Base-by-base conservation (phyloP, 2,797 vertebrate genomes). In the Ispidina picta region DNA sequence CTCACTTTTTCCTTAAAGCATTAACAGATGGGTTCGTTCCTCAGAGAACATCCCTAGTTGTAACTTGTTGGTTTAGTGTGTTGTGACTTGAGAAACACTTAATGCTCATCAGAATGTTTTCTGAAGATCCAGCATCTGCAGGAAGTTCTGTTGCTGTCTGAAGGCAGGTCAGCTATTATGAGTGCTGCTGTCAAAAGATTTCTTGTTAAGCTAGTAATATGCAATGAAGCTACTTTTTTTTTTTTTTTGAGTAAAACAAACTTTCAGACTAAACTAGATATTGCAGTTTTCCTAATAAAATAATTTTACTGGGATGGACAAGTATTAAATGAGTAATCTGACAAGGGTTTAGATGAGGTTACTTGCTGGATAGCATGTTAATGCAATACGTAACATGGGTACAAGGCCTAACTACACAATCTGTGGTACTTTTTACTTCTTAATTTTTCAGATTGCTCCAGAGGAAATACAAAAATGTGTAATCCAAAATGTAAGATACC, bases 21-120 rank as follows among this genome's bases (percentile, higher is more conserved):
- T 46, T 5, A 37, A 2, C 19, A 12, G 23, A 5, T 9, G 19
- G 16, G 12, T 43, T 49, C 1, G 0, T 48, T 31, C 62, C 10
- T 37, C 2, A 0, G 8, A 52, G 11, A 59, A 35, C 22, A 8
- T 19, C 6, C 10, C 2, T 35, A 5, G 19, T 33, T 64, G 20
- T 37, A 1, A 64, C 4, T 22, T 6, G 19, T 15, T 70, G 12
- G 2, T 31, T 68, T 41, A 26, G 44, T 28, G 14, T 43, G 2
- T 25, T 62, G 26, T 23, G 19, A 29, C 10, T 3, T 5, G 26
- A 62, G 11, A 41, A 31, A 10, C 23, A 3, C 18, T 26, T 49
- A 2, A 21, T 2, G 0, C 54, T 49, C 14, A 10, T n/a, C 16
- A 9, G 15, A 35, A 16, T 72, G 26, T 19, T 75, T 74, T 33